A percentile compares a stretch with the other conserved stretches of the same genome.
Evolutionary conservation across 2,113 vertebrate genomes (phyloP).

Genomic region (Serinus canaria): DNA sequence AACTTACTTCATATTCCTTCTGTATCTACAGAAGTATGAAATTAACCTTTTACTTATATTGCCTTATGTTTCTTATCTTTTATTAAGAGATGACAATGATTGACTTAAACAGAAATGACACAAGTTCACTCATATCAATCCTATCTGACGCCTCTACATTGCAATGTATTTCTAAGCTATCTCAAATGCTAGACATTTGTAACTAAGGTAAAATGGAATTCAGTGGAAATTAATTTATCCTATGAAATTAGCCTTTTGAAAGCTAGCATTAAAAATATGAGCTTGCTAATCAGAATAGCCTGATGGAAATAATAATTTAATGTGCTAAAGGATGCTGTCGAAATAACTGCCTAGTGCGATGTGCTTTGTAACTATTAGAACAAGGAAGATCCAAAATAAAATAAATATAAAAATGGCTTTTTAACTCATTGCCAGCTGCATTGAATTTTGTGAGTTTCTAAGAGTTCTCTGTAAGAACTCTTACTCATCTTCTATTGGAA

Average conservation of each 20-base stretch:
- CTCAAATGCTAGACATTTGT: not conserved
- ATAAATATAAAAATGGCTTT: not conserved
- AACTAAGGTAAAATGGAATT: not conserved
- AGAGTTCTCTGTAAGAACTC: not conserved
- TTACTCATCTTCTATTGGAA: constrained; percentile 9
- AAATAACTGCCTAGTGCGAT: not conserved
- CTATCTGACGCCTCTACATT: not conserved
- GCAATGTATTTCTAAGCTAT: not conserved
- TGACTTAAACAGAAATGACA: not conserved
- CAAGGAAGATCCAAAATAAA: not conserved
- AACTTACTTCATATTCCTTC: not conserved
- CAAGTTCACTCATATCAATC: not conserved
- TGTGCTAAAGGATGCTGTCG: not conserved
- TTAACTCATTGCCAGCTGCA: not conserved
- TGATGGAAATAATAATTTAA: not conserved
- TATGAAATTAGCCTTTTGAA: not conserved
- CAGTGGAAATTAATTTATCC: not conserved
- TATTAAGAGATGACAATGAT: not conserved
- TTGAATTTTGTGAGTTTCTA: not conserved
- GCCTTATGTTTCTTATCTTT: not conserved
- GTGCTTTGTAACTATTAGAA: not conserved
- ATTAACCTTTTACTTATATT: not conserved
- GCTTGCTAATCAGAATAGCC: not conserved
- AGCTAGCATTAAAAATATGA: not conserved
- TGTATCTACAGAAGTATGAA: not conserved